Percentiles rank a stretch among this genome's conserved stretches.
Evolutionary conservation across 2,888 invertebrate genomes (phyloP).

Genomic region (Drosophila monieri): DNA sequence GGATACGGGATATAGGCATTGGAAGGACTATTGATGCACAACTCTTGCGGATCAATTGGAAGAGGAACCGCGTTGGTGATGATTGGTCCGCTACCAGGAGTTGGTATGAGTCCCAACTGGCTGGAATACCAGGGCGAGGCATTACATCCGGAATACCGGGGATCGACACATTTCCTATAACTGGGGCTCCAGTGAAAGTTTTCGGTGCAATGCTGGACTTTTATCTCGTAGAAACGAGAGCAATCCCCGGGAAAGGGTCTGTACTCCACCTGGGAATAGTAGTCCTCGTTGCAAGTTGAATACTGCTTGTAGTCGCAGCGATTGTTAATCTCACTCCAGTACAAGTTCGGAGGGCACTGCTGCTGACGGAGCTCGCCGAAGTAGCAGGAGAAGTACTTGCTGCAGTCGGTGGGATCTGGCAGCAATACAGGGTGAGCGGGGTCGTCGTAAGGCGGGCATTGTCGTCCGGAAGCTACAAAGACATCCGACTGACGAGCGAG

Average conservation of each 20-base stretch:
- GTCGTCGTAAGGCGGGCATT: constrained; percentile 70
- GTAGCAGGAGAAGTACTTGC: constrained; percentile 74
- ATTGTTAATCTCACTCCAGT: constrained; percentile 70
- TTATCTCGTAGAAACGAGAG: constrained; percentile 70
- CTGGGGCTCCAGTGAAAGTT: constrained; percentile 68
- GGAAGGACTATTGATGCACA: constrained; percentile 29
- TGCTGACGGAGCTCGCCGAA: constrained; percentile 59
- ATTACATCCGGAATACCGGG: constrained; percentile 60
- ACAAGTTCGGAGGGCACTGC: constrained; percentile 69
- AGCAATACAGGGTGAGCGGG: constrained; percentile 66
- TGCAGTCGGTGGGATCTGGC: constrained; percentile 68
- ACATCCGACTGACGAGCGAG: neutral
- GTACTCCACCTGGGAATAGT: constrained; percentile 44
- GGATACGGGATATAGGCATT: constrained; percentile 66
- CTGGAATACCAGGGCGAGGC: neutral
- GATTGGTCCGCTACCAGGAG: neutral
- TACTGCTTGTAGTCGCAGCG: constrained; percentile 73
- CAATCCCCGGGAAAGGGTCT: constrained; percentile 68
- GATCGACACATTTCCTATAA: constrained; percentile 66
- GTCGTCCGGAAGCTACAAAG: neutral
- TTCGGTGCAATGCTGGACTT: constrained; percentile 51
- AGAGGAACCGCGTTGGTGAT: neutral
- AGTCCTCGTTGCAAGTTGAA: constrained; percentile 56
- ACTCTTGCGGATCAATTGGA: constrained; percentile 11
- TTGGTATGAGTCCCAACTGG: neutral